These are phyloP conservation scores for Drosophila burlai DNA, from an alignment of 1,140 invertebrate genomes.

Conservation along the genomic window DNA sequence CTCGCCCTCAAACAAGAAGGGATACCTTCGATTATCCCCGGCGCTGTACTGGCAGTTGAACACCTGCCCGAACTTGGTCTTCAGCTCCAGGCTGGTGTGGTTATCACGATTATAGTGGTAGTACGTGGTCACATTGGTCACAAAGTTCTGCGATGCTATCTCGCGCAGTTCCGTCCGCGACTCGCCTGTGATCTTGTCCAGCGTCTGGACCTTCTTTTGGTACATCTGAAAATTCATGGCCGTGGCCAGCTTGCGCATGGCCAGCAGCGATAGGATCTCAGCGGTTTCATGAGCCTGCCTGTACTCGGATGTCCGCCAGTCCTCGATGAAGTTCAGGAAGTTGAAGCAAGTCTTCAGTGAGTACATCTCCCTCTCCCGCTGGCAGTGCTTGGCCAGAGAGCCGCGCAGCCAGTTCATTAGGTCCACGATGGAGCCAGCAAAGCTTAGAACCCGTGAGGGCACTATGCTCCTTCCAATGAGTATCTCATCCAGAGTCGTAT, in stretches of 20 bases:
- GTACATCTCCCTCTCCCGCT: slow-evolving; percentile 71
- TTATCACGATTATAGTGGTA: slow-evolving; percentile 82
- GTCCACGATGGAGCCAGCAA: slow-evolving; percentile 70
- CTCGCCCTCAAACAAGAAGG: slow-evolving; percentile 80
- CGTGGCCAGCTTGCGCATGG: slow-evolving; percentile 67
- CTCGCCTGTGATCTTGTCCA: slow-evolving; percentile 65
- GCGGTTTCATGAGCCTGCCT: slow-evolving; percentile 49
- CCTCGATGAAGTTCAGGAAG: slow-evolving; percentile 79
- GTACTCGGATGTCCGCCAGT: slow-evolving; percentile 73
- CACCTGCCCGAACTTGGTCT: slow-evolving; percentile 80
- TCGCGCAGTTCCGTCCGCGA: slow-evolving; percentile 66
- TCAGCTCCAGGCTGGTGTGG: slow-evolving; percentile 73
- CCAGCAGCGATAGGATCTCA: slow-evolving; percentile 62
- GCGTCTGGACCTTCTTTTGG: slow-evolving; percentile 62
- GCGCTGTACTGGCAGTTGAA: slow-evolving; percentile 82
- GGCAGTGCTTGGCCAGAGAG: slow-evolving; percentile 73
- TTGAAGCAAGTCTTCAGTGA: slow-evolving; percentile 72
- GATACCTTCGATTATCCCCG: slow-evolving; percentile 74
- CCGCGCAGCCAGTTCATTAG: slow-evolving; percentile 75
- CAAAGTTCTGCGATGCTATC: slow-evolving; percentile 78
- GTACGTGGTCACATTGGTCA: slow-evolving; percentile 79
- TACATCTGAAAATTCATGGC: slow-evolving; percentile 81
- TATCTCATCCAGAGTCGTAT: slow-evolving; percentile 61
- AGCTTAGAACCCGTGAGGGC: slow-evolving; percentile 68
- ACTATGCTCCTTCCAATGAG: slow-evolving; percentile 69